Evolutionary conservation across 2,888 invertebrate genomes (phyloP).

Genomic region (Nineta flava): DNA sequence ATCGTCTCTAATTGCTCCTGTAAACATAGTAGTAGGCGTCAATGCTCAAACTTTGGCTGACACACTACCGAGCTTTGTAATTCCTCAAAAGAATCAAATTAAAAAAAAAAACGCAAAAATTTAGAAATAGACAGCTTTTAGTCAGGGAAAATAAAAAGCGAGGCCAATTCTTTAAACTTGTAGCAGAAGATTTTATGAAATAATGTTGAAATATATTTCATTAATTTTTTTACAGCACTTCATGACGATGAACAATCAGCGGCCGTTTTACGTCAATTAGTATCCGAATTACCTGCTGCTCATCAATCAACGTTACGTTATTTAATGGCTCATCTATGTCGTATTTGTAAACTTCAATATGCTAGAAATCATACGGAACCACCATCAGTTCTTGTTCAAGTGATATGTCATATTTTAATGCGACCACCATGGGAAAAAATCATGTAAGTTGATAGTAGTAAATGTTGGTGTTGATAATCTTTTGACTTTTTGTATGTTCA

Average conservation of each 20-base stretch:
- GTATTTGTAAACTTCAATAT: conserved; percentile 52
- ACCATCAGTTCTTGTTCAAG: conserved; percentile 49
- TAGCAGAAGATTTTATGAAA: too few relatives aligned
- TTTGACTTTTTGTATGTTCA: not conserved
- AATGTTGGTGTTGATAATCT: not conserved
- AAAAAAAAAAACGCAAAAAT: too few relatives aligned
- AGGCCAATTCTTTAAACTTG: too few relatives aligned
- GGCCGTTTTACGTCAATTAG: conserved; percentile 32
- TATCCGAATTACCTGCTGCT: conserved; percentile 43
- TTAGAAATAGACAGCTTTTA: too few relatives aligned
- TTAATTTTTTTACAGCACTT: conserved; percentile 21
- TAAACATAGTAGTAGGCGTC: too few relatives aligned
- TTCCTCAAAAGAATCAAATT: too few relatives aligned
- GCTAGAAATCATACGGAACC: conserved; percentile 45
- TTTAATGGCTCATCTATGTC: conserved; percentile 53
- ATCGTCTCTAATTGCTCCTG: too few relatives aligned
- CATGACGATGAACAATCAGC: conserved; percentile 39
- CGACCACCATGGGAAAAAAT: conserved; percentile 64
- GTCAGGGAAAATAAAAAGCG: too few relatives aligned
- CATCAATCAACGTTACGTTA: conserved; percentile 45
- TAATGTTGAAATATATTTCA: not conserved
- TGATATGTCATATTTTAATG: conserved; percentile 54
- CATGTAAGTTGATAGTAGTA: conserved; percentile 37
- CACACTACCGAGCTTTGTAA: too few relatives aligned
- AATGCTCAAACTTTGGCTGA: too few relatives aligned